Conservation (phyloP, 2,797 vertebrate species). For the Cossypha polioptera region DNA sequence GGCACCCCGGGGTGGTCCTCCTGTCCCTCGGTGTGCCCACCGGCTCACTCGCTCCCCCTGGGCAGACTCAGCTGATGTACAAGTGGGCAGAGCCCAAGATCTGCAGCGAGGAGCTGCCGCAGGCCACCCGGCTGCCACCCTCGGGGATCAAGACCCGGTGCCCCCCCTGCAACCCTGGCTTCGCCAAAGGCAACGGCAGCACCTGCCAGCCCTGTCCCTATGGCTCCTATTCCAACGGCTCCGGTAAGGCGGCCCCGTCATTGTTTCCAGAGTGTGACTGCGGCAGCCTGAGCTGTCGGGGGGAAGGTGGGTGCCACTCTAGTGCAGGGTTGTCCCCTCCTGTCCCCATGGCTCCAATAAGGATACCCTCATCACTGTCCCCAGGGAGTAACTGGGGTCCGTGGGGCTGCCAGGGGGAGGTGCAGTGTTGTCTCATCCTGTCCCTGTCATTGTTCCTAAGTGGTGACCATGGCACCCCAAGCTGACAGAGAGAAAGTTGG, state of each 20-base stretch:
- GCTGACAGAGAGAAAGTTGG: background rate
- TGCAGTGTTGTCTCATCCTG: background rate
- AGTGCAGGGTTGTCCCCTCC: background rate
- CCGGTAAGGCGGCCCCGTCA: conserved; percentile 74
- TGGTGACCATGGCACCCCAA: background rate
- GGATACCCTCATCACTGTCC: background rate
- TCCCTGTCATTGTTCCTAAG: conserved; percentile 10
- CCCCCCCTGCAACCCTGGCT: conserved; percentile 94
- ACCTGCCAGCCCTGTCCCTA: conserved; percentile 85
- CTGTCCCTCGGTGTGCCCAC: background rate
- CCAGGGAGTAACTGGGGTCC: background rate
- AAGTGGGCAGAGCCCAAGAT: conserved; percentile 95
- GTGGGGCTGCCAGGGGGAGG: background rate
- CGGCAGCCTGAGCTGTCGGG: background rate
- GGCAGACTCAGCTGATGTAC: conserved; percentile 93
- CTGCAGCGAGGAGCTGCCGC: conserved; percentile 81
- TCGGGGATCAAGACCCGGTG: conserved; percentile 84
- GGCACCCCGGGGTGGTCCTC: background rate
- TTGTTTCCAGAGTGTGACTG: background rate
- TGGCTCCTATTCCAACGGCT: conserved; percentile 88
- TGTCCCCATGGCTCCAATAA: conserved; percentile 51
- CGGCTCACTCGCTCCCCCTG: background rate
- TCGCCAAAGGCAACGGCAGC: conserved; percentile 83
- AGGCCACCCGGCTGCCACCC: conserved; percentile 80
- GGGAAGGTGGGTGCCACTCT: background rate